phyloP scores from a whole-genome alignment of 2,888 invertebrate genomes.

The Mycalesis mineus region DNA sequence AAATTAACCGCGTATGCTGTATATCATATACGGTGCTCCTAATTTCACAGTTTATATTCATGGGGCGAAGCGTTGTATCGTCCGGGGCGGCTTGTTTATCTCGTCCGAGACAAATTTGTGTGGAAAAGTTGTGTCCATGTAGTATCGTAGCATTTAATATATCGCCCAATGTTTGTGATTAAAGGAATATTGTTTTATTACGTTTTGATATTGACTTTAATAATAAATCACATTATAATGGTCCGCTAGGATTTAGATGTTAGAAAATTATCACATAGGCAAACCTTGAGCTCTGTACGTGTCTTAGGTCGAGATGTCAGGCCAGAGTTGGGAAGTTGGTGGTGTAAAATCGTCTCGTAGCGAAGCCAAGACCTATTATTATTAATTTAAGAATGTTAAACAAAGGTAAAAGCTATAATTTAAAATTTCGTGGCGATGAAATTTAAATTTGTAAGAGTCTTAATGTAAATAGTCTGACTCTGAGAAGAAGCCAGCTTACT shows the following conservation, averaged over 20 bases:
- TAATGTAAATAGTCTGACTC: too few relatives aligned
- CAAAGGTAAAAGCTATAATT: not conserved
- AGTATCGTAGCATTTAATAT: slow-evolving; percentile 34
- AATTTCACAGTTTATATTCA: slow-evolving; percentile 76
- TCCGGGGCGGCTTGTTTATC: slow-evolving; percentile 59
- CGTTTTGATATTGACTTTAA: not conserved
- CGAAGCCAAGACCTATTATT: too few relatives aligned
- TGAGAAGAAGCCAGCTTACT: too few relatives aligned
- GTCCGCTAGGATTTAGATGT: too few relatives aligned
- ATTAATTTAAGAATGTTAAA: too few relatives aligned
- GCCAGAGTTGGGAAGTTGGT: too few relatives aligned
- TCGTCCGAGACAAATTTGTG: slow-evolving; percentile 59
- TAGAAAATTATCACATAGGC: too few relatives aligned
- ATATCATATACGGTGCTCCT: slow-evolving; percentile 56
- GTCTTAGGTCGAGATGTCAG: too few relatives aligned
- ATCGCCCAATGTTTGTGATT: not conserved
- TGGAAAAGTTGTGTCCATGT: slow-evolving; percentile 48
- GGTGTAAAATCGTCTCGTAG: too few relatives aligned
- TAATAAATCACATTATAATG: too few relatives aligned
- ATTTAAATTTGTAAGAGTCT: slow-evolving; percentile 31
- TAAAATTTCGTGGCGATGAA: not conserved
- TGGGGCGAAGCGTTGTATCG: slow-evolving; percentile 53
- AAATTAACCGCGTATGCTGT: slow-evolving; percentile 64
- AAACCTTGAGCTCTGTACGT: too few relatives aligned
- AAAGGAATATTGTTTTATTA: slow-evolving; percentile 4